Evolutionary conservation across 1,140 invertebrate species (phyloP), one percentile per base, ranked within the genome.

Genomic region (Aphelenchoides fujianensis): DNA sequence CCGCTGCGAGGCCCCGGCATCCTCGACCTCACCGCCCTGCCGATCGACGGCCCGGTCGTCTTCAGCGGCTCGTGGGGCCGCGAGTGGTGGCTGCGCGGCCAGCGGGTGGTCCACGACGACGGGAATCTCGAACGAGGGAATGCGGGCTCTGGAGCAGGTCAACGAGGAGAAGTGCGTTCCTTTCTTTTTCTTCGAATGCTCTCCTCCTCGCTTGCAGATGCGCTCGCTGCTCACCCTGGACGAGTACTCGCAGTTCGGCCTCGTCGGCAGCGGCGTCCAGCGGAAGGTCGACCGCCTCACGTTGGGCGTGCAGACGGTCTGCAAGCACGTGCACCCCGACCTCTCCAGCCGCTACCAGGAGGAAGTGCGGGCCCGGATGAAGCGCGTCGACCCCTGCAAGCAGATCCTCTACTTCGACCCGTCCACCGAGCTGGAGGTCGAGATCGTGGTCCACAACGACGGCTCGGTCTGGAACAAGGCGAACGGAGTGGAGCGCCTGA

Each of bases 41-140:
- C 82, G 3, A 84, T 82, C 34, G 76, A 83, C 66, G 82, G 82
- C 3, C 82, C 79, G 3, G 68, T 83, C n/a, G 62, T 84, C 27
- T 83, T 83, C 70, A 81, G 82, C 70, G 82, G 82, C 0, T 83
- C 81, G 0, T 83, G 82, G 82, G 82, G 82, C 28, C 62, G 82
- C 31, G 82, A 83, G 70, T 83, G 82, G 82, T 84, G 74, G 80
- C n/a, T 83, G 19, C 28, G 67, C 23, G 82, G 81, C 0, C 79
- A 82, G 31, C 59, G 82, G 52, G 70, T 83, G 7, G 82, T 83
- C 35, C 82, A 83, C 66, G 79, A 84, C 34, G 83, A 84, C 57
- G 82, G 82, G 7, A 81, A 80, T 0, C 61, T 82, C 23, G 77
- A 75, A 48, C 68, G 79, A 55, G 68, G 82, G 23, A 79, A 79